phyloP scores from a whole-genome alignment of 2,888 invertebrate species.

The Ischnus inquisitorius region DNA sequence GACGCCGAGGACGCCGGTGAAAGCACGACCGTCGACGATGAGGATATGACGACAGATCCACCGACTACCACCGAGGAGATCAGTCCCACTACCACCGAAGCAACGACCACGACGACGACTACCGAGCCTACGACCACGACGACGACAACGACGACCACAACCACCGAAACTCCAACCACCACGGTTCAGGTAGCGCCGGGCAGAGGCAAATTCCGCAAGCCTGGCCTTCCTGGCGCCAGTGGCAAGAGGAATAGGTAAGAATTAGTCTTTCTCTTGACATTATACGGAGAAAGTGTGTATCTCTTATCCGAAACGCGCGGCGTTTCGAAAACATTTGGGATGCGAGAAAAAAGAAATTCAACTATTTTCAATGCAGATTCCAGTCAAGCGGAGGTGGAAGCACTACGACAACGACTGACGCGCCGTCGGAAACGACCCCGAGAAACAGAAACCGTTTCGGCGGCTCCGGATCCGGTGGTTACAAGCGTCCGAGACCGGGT shows the following conservation, averaged over 20 bases:
- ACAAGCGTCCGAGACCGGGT: slow-evolving; percentile 79
- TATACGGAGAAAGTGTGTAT: no score
- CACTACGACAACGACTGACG: slow-evolving; percentile 77
- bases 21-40: slow-evolving; percentile 86
- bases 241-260: slow-evolving; percentile 77
- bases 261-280: not conserved
- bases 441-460: slow-evolving; percentile 80
- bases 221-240: slow-evolving; percentile 70
- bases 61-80: slow-evolving; percentile 86
- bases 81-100: slow-evolving; percentile 82
- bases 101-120: slow-evolving; percentile 85
- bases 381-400: slow-evolving; percentile 75
- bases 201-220: slow-evolving; percentile 80
- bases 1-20: slow-evolving; percentile 87
- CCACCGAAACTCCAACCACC: slow-evolving; percentile 83
- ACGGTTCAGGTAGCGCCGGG: slow-evolving; percentile 80
- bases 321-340: no score
- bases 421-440: slow-evolving; percentile 75
- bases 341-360: no score
- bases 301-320: no score
- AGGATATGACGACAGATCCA: slow-evolving; percentile 82
- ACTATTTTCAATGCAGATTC: slow-evolving; percentile 72
- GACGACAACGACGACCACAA: slow-evolving; percentile 87
- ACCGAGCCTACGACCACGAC: slow-evolving; percentile 85
- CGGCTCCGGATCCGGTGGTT: slow-evolving; percentile 74